Evolutionary conservation across 2,888 invertebrate genomes (phyloP).

Genomic region (Ennomos erosarius): DNA sequence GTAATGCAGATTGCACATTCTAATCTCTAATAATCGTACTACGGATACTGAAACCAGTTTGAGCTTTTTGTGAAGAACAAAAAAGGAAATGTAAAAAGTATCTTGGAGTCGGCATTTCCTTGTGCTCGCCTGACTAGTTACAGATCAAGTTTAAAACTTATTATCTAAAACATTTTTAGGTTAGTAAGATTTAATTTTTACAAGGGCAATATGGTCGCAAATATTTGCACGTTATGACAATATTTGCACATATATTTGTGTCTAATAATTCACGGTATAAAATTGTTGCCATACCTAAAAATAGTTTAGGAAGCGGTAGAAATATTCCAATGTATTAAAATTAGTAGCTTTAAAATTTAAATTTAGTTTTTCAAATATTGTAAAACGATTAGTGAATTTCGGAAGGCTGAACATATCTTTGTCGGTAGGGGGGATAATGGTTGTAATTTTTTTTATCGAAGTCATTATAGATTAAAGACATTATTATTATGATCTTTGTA

Average conservation of each 20-base stretch:
- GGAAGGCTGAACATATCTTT: constrained; percentile 39
- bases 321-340: constrained; percentile 11
- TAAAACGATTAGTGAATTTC: constrained; percentile 14
- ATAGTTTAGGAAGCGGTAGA: constrained; percentile 13
- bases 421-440: constrained; percentile 15
- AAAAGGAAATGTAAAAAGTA: neutral
- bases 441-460: constrained; percentile 33
- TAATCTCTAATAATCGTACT: too few relatives aligned
- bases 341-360: constrained; percentile 19
- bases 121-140: too few relatives aligned
- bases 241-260: neutral
- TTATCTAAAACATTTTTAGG: too few relatives aligned
- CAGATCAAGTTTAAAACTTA: too few relatives aligned
- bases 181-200: too few relatives aligned
- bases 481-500: neutral
- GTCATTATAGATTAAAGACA: constrained; percentile 13
- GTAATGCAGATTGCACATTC: too few relatives aligned
- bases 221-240: neutral
- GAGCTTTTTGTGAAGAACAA: too few relatives aligned
- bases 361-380: constrained; percentile 8
- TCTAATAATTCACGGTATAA: constrained; percentile 10
- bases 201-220: too few relatives aligned
- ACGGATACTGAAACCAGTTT: too few relatives aligned
- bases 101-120: neutral
- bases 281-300: constrained; percentile 21